Base-by-base conservation (phyloP, 2,797 vertebrate genomes). In the Trachurus trachurus region DNA sequence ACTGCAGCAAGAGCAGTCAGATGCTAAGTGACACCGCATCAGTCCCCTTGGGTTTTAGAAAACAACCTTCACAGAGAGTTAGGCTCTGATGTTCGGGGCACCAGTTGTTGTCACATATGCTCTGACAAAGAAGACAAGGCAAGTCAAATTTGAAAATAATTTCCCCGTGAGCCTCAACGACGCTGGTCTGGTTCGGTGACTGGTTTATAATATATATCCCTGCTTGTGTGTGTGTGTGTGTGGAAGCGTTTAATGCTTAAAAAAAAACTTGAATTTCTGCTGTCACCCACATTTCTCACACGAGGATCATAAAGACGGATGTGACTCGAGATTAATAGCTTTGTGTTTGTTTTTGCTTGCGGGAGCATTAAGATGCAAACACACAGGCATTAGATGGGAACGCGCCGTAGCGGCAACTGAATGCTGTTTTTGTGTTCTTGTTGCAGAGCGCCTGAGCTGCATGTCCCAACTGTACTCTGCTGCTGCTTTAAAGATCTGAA, bases 401-500 rank as follows among this genome's bases (percentile, higher is more conserved):
- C 4, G 12, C 58, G 29, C 19, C 4, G 1, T 49, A 8, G 56
- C 56, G 16, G 71, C 29, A 52, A 10, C 13, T 44, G 50, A 53
- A 72, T 31, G 31, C 52, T 62, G 78, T 26, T 68, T 78, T 72
- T 69, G 62, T 71, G 26, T 59, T 26, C 26, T 54, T 62, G 52
- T 65, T 63, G 76, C 62, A 26, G 29, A 78, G 78, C 22, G 22
- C 58, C 67, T 16, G 57, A 60, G 47, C 69, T 31, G 71, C n/a
- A n/a, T 74, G 66, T 65, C 65, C 50, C 53, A 50, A 22, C 77
- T 73, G 69, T 63, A 63, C 22, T 15, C 58, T 49, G 44, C 22
- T 67, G 76, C 49, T 70, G 74, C 60, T 34, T 34, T 73, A 76
- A 77, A 81, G 63, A 82, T 67, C 50, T 81, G 81, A 80, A 84